Evolutionary conservation across 92 coral and sea anemone species (phyloP), one percentile per base, ranked within the genome.

Genomic region (Parazoanthus swiftii): DNA sequence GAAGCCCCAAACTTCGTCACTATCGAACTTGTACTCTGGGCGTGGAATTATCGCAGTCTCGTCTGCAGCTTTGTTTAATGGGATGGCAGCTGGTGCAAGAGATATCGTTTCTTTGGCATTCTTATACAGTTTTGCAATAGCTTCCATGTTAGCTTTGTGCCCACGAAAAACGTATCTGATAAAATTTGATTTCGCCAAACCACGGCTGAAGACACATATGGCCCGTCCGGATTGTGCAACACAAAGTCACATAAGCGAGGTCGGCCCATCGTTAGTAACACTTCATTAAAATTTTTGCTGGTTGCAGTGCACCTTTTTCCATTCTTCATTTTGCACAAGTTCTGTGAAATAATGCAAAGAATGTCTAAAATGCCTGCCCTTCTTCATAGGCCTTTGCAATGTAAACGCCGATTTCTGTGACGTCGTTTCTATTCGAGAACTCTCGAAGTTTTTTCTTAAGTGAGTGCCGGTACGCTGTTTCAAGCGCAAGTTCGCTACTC

Each of bases 1-100:
- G 59, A 89, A 92, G 16, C 92, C 94, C 92, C 92, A 89, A 54
- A 92, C 89, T 77, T 92, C 94, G 33, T 92, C 94, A 3, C 86
- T 25, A 16, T 89, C 92, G 25, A 21, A 10, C 54, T 80, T 85
- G 84, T 91, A 91, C 91, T 91, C 89, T 0, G 91, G 89, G 23
- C 91, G 89, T 4, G 93, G 91, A 73, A 91, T 89, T 16, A 88
- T 88, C 21, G 93, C 89, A 2, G 91, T 91, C 82, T 91, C 91
- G 33, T 91, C 91, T n/a, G 88, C 91, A 51, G 93, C 93, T 35
- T 91, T 91, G 77, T 89, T 89, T 81, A 89, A 91, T 0, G 91
- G 91, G 39, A 91, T 56, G 16, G 70, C 39, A 16, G 16, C 33
- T 84, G 51, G 58, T 73, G 67, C 54, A 56, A 58, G 83, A 15